A percentile compares a stretch with the other conserved stretches of the same genome.
Evolutionary conservation across 1,140 invertebrate species (phyloP).

Genomic region (Pemphigus obesinymphae): DNA sequence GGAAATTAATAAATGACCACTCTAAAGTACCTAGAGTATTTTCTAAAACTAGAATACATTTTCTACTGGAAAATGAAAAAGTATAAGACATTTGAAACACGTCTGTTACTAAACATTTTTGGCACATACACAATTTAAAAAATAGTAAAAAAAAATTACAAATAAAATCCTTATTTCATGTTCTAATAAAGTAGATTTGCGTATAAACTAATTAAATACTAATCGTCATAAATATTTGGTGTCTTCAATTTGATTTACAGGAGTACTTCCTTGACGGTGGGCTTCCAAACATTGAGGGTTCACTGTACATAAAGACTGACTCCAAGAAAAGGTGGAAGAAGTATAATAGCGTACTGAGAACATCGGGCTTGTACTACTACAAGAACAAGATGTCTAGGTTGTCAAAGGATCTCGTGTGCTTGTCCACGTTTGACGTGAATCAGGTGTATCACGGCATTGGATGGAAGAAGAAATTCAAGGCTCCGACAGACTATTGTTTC

Average conservation of each 20-base stretch:
- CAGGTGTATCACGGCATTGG: constrained; percentile 87
- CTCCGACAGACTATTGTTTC: constrained; percentile 92
- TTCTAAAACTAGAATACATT: too few species aligned
- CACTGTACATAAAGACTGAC: constrained; percentile 90
- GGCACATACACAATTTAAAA: too few species aligned
- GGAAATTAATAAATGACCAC: too few species aligned
- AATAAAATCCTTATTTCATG: too few species aligned
- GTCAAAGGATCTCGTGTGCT: constrained; percentile 84
- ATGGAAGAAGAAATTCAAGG: constrained; percentile 97
- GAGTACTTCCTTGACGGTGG: constrained; percentile 58
- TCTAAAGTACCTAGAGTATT: too few species aligned
- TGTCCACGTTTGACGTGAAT: constrained; percentile 91
- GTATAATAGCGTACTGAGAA: constrained; percentile 85
- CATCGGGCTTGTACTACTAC: constrained; percentile 92
- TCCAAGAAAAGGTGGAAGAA: constrained; percentile 98
- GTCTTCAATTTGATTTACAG: constrained; percentile 54
- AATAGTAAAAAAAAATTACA: too few species aligned
- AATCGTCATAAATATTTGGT: too few species aligned
- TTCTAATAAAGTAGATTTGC: too few species aligned
- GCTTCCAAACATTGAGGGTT: constrained; percentile 84
- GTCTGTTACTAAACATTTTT: too few species aligned
- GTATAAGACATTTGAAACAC: too few species aligned
- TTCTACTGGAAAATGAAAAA: too few species aligned
- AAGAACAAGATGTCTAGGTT: constrained; percentile 79
- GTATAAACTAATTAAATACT: too few species aligned